A percentile compares a stretch with the other conserved stretches of the same genome.
Conservation (phyloP, 2,797 vertebrate genomes). For the Pteropus rufus region DNA sequence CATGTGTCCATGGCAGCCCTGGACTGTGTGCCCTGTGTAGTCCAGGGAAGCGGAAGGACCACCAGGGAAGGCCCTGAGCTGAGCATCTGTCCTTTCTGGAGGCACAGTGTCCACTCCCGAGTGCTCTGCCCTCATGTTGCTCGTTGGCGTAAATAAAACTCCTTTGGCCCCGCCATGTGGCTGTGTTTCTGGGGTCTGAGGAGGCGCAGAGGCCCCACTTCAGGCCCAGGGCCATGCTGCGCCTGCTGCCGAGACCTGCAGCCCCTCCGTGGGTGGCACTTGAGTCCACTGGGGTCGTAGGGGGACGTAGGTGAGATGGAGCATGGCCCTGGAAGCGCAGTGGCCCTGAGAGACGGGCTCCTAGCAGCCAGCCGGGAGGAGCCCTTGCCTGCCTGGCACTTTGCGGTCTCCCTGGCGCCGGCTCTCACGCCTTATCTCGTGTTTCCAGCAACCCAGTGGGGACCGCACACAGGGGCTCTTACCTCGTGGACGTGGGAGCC, state of each 20-base stretch:
- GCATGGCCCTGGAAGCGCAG: background rate
- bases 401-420: background rate
- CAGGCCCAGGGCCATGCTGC: accelerated
- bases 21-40: background rate
- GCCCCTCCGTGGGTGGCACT: background rate
- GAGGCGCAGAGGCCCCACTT: background rate
- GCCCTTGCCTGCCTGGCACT: background rate
- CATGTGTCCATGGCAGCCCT: accelerated
- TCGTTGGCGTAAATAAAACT: constrained; percentile 3
- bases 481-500: accelerated
- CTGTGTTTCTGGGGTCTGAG: background rate
- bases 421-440: background rate
- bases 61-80: background rate
- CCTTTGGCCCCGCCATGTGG: accelerated
- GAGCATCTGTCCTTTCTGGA: background rate
- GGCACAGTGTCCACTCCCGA: background rate
- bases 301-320: no score
- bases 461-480: accelerated
- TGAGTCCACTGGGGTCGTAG: background rate
- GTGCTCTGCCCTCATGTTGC: background rate
- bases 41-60: background rate
- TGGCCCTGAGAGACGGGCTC: background rate
- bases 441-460: no score
- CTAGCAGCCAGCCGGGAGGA: accelerated
- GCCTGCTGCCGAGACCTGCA: accelerated